Conservation (phyloP, 2,797 vertebrate species). For the Sylvia borin region DNA sequence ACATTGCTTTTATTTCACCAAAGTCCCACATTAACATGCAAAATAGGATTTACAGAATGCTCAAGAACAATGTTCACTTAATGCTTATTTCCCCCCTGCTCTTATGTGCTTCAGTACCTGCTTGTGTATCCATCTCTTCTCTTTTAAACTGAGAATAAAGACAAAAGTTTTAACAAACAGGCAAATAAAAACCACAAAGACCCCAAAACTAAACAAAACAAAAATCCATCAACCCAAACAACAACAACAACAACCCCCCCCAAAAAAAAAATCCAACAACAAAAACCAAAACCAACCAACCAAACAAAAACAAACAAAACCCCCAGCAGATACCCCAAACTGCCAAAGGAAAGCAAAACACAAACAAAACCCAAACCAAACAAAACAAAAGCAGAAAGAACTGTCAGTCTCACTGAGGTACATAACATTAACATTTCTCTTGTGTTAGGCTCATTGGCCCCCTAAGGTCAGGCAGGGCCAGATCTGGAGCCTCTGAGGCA, state of each 20-base stretch:
- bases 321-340: not conserved
- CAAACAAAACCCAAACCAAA: not conserved
- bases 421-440: not conserved
- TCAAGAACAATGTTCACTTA: not conserved
- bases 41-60: not conserved
- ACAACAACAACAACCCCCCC: too few relatives aligned
- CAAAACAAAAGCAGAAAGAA: not conserved
- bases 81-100: accelerated
- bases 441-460: not conserved
- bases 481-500: not conserved
- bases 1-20: not conserved
- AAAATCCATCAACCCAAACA: not conserved
- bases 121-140: not conserved
- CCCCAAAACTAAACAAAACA: not conserved
- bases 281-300: not conserved
- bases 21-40: not conserved
- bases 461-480: not conserved
- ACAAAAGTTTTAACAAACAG: not conserved
- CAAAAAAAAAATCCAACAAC: too few relatives aligned
- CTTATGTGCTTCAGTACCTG: not conserved
- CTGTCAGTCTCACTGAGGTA: not conserved
- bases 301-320: not conserved
- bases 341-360: not conserved
- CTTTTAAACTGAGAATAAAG: not conserved
- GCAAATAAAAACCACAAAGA: not conserved